Base-by-base conservation (phyloP, 2,888 invertebrate species). In the Zootermopsis nevadensis region DNA sequence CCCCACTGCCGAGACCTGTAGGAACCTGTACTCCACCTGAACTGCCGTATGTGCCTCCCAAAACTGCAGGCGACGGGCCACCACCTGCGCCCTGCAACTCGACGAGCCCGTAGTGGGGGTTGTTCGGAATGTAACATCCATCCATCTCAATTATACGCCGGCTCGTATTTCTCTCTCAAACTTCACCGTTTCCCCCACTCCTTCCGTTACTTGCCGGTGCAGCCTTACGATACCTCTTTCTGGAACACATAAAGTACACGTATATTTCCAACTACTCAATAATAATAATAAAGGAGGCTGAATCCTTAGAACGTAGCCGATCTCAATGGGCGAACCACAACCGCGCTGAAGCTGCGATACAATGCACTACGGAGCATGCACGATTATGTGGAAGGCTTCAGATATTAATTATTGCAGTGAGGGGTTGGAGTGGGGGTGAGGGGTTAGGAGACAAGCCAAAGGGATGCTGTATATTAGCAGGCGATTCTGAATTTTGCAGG, bases 1-100 rank as follows among this genome's bases (percentile, higher is more conserved):
- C 90, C 86, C 91, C 91, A 86, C 88, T 89, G 35, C 82, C 30
- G 81, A 79, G 31, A 76, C 83, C 81, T 77, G 81, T 82, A 31
- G 72, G 38, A 48, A 82, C 81, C 72, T 66, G 67, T 33, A 72
- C 38, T 27, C 74, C 69, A 30, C 42, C 69, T 77, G 77, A 55
- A 27, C 42, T 38, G 48, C 30, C 33, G 77, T 77, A 77, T 2
- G 77, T 22, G 31, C 77, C 42, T 30, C 77, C 77, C 33, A 69
- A 69, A 69, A 69, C 27, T 31, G 31, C 24, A 33, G 69, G 31
- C 1, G 30, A 33, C 19, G 4, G 30, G 8, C 77, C 77, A 22
- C 81, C 76, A 33, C 76, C 80, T 53, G 74, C 82, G 53, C 80
- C 77, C 72, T 83, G 77, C 85, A 82, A 81, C 82, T 85, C 85